Evolutionary conservation across 2,113 vertebrate species (phyloP), one percentile per base, ranked within the genome.

Genomic region (Catharus bicknelli): DNA sequence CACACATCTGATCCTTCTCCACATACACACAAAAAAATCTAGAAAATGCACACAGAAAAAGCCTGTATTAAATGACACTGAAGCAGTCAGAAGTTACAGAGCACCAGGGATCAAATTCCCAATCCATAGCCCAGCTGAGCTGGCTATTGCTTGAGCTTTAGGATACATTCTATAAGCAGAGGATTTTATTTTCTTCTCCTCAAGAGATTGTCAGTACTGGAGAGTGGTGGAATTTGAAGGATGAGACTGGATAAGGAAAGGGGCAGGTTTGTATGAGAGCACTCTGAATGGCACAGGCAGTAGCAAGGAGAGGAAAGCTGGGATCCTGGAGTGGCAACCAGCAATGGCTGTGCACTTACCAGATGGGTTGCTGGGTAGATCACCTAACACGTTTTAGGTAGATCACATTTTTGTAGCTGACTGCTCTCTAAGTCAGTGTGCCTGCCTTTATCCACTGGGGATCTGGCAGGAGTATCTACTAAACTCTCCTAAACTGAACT

Each of bases 131-230:
- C 7, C 23, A 51, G 58, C 32, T 48, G 51, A 25, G 66, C 5
- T 66, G 50, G 30, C 43, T 67, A 16, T 57, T 63, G 30, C 27
- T 4, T 12, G 43, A 57, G 9, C n/a, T 58, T 70, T 54, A 9
- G 1, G 2, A 13, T 20, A 16, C 29, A 3, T 43, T 45, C 22
- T 2, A 2, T 63, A 47, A n/a, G 36, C 36, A 23, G 8, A 43
- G 42, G 20, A 21, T 57, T 53, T 3, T 26, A 5, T 27, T 80
- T 57, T 48, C 16, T 63, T 16, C 30, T 16, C 48, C 10, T 58
- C 8, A 5, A 59, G 54, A 55, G 23, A 22, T 51, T 63, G 29
- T 38, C 38, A 72, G 34, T 58, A 63, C 48, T 63, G 80, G 77
- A 36, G 16, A 67, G 22, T 16, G 34, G 9, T 42, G 57, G 57